Conservation (phyloP, 1,140 invertebrate genomes). For the Drosophila yakuba region DNA sequence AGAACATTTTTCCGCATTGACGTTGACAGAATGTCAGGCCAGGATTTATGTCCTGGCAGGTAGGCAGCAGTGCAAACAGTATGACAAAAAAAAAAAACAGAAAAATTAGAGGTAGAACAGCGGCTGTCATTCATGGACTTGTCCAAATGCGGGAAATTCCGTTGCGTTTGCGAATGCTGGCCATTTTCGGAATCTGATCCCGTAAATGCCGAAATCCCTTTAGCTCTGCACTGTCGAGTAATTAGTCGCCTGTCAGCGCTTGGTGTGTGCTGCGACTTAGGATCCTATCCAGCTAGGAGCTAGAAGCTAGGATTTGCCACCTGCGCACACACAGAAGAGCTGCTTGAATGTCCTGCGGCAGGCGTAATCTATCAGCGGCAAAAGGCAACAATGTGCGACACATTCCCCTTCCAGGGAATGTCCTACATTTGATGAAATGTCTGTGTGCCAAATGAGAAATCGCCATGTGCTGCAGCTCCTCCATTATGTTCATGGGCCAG, state of each 20-base stretch:
- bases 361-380: conserved; percentile 44
- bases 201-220: conserved; percentile 44
- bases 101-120: conserved; percentile 16
- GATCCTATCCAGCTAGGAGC: neutral
- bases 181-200: conserved; percentile 39
- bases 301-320: conserved; percentile 21
- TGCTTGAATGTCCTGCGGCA: conserved; percentile 27
- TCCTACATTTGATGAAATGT: conserved; percentile 48
- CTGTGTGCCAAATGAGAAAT: conserved; percentile 45
- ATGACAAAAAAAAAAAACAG: conserved; percentile 19
- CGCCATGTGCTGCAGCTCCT: conserved; percentile 41
- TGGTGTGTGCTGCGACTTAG: conserved; percentile 47
- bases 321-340: conserved; percentile 28
- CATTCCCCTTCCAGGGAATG: conserved; percentile 26
- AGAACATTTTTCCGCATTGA: conserved; percentile 30
- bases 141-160: conserved; percentile 43
- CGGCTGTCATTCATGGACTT: conserved; percentile 45
- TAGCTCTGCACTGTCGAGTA: conserved; percentile 36
- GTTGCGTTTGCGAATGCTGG: conserved; percentile 25
- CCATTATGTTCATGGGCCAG: conserved; percentile 28
- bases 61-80: conserved; percentile 1
- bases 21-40: conserved; percentile 44
- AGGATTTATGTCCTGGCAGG: conserved; percentile 39
- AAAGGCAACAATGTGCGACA: conserved; percentile 41
- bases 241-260: conserved; percentile 51